These are phyloP conservation scores for Drosophila sordidapex DNA, from an alignment of 2,888 invertebrate species.

Conservation along the genomic window DNA sequence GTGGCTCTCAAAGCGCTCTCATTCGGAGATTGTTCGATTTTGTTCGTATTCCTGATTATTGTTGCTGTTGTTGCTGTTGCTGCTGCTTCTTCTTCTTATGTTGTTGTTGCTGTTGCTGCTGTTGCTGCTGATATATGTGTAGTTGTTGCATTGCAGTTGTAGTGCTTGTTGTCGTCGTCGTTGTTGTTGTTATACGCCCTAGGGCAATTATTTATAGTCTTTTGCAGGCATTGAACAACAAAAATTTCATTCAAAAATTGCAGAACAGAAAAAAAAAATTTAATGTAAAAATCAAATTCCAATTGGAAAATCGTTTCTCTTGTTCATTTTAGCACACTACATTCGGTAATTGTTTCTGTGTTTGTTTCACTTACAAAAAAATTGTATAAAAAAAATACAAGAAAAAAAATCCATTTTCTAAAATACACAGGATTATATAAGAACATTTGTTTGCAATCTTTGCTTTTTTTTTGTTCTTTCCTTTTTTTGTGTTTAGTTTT, in stretches of 20 bases:
- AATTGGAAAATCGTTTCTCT: slow-evolving; percentile 25
- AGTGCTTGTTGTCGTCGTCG: slow-evolving; percentile 21
- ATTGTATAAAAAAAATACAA: slow-evolving; percentile 60
- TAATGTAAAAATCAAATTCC: slow-evolving; percentile 25
- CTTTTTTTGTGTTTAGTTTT: slow-evolving; percentile 13
- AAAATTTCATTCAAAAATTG: slow-evolving; percentile 33
- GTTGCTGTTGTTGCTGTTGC: slow-evolving; percentile 25
- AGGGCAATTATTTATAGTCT: slow-evolving; percentile 68
- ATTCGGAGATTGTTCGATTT: slow-evolving; percentile 29
- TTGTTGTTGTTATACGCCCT: slow-evolving; percentile 49
- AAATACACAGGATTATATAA: slow-evolving; percentile 61
- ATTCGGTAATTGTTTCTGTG: slow-evolving; percentile 22
- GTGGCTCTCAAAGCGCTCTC: slow-evolving; percentile 44
- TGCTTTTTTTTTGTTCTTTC: slow-evolving; percentile 9
- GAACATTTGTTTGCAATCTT: slow-evolving; percentile 19
- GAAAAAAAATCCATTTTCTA: slow-evolving; percentile 25
- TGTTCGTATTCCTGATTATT: slow-evolving; percentile 54
- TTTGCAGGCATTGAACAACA: slow-evolving; percentile 46
- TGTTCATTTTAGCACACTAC: slow-evolving; percentile 33
- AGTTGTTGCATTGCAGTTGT: slow-evolving; percentile 24
- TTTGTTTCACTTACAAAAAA: slow-evolving; percentile 70
- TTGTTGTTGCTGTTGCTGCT: slow-evolving; percentile 25
- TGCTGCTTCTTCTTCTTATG: slow-evolving; percentile 35
- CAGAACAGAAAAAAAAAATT: slow-evolving; percentile 47
- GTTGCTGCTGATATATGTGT: slow-evolving; percentile 31